A percentile compares a stretch with the other conserved stretches of the same genome.
Conservation (phyloP, 2,113 vertebrate genomes). For the Hydrochoerus hydrochaeris region DNA sequence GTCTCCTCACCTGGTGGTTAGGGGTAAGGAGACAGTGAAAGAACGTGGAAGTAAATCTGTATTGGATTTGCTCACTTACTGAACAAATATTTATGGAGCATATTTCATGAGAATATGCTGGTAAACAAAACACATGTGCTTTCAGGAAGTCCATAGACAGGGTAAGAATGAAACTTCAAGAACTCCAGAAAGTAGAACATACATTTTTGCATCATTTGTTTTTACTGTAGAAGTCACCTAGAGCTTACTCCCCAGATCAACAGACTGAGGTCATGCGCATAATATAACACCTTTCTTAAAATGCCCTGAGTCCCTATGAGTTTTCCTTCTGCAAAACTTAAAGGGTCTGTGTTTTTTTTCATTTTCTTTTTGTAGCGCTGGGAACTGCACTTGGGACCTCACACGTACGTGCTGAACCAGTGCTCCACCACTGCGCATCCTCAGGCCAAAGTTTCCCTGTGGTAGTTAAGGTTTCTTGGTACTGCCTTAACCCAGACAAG, state of each 20-base stretch:
- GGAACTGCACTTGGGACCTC: neutral
- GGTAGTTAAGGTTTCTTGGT: neutral
- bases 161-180: neutral
- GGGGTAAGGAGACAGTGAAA: neutral
- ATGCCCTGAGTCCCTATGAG: neutral
- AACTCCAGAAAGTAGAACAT: neutral
- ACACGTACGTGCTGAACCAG: neutral
- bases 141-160: neutral
- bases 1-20: neutral
- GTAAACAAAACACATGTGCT: neutral
- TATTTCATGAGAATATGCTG: neutral
- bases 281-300: neutral
- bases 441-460: neutral
- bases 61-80: neutral
- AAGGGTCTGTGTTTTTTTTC: no score
- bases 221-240: neutral
- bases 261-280: neutral
- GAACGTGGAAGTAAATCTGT: neutral
- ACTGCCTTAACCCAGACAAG: neutral
- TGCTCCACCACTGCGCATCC: no score
- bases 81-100: neutral
- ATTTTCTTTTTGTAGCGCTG: neutral
- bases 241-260: neutral
- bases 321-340: neutral
- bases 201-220: neutral